Percentiles rank a stretch among this genome's conserved stretches.
Evolutionary conservation across 2,113 vertebrate genomes (phyloP).

Genomic region (Triplophysa dalaica): DNA sequence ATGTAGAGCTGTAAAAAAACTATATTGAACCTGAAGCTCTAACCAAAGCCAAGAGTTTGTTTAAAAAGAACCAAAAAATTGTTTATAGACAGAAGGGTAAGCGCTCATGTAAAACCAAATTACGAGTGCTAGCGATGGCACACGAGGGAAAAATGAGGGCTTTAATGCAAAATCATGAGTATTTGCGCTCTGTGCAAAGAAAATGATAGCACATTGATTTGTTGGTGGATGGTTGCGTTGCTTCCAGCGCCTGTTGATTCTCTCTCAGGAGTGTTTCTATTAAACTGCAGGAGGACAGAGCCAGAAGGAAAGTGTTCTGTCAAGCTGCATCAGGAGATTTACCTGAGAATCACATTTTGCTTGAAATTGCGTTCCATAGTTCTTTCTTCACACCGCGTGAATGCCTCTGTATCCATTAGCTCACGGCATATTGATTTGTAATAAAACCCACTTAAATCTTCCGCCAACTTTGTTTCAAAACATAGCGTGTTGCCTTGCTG

Average conservation of each 20-base stretch:
- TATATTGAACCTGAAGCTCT: not conserved
- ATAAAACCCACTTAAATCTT: constrained; percentile 10
- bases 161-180: not conserved
- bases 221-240: not conserved
- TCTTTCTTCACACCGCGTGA: not conserved
- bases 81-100: constrained; percentile 3
- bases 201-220: constrained; percentile 1
- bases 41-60: not conserved
- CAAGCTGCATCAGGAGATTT: constrained; percentile 40
- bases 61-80: not conserved
- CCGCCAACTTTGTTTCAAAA: not conserved
- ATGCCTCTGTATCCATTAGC: constrained; percentile 16
- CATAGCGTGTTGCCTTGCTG: not conserved
- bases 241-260: constrained; percentile 7
- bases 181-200: not conserved
- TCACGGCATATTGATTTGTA: constrained; percentile 36
- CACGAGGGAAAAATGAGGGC: not conserved
- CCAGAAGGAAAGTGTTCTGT: constrained; percentile 36
- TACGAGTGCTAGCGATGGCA: not conserved
- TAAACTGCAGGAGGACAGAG: constrained; percentile 33
- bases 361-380: constrained; percentile 31
- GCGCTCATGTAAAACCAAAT: not conserved
- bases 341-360: constrained; percentile 24
- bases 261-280: constrained; percentile 42
- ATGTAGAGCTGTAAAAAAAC: not conserved